Evolutionary conservation across 23 tunicate genomes (phyloP).

Genomic region (Ciona savignyi): DNA sequence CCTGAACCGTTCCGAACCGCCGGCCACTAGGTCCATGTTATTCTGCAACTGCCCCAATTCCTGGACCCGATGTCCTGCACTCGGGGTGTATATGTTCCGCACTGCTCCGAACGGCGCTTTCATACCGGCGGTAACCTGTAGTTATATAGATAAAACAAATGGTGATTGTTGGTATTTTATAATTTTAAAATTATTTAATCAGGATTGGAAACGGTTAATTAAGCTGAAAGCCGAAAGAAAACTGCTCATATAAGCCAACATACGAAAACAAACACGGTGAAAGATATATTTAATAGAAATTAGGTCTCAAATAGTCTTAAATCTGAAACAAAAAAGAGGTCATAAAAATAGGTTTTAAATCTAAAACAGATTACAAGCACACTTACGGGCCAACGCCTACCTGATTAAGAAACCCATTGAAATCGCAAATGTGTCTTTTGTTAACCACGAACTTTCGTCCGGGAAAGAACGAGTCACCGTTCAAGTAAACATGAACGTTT

Average conservation of each 20-base stretch:
- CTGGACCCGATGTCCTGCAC: constrained; percentile 61
- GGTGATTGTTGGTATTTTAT: too few relatives aligned
- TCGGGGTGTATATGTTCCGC: constrained; percentile 94
- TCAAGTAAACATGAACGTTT: constrained; percentile 63
- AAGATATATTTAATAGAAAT: too few relatives aligned
- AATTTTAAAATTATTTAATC: too few relatives aligned
- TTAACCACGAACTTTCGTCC: constrained; percentile 89
- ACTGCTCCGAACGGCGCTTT: constrained; percentile 97
- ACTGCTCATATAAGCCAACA: too few relatives aligned
- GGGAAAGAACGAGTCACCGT: constrained; percentile 69
- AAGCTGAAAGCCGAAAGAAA: too few relatives aligned
- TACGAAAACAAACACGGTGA: too few relatives aligned
- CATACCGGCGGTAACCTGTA: constrained; percentile 67
- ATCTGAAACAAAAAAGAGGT: too few relatives aligned
- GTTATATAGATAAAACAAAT: neutral
- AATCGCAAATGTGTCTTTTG: constrained; percentile 55
- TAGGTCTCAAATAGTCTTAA: too few relatives aligned
- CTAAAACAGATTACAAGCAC: too few relatives aligned
- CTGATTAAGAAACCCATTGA: constrained; percentile 80
- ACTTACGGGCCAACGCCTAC: constrained; percentile 11
- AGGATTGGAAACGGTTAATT: too few relatives aligned
- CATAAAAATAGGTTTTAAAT: too few relatives aligned
- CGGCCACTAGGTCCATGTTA: constrained; percentile 85
- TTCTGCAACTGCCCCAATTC: constrained; percentile 37
- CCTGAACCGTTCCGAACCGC: constrained; percentile 78